Conservation (phyloP, 2,797 vertebrate species). For the Characodon lateralis region DNA sequence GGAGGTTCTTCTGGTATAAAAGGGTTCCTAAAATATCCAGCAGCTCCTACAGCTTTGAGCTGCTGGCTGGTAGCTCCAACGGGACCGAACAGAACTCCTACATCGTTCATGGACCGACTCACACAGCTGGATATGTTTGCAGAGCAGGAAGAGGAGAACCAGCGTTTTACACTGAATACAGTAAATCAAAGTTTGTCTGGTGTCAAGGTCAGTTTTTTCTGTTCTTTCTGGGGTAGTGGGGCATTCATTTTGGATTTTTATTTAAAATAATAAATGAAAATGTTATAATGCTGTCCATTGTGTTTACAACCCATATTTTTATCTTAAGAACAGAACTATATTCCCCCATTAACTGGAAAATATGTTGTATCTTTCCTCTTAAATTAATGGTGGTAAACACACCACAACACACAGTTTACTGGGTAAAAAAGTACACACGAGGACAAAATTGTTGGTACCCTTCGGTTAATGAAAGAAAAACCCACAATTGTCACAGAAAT, state of each 20-base stretch:
- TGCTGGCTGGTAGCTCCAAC: conserved; percentile 3
- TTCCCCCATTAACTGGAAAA: no score
- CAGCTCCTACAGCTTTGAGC: background rate
- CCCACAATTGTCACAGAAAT: no score
- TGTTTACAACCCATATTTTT: no score
- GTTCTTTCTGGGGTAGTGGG: background rate
- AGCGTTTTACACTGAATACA: background rate
- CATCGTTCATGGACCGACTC: conserved; percentile 26
- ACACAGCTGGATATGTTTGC: conserved; percentile 39
- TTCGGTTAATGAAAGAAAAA: no score
- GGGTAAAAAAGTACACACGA: background rate
- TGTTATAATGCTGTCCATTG: no score
- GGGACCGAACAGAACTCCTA: conserved; percentile 35
- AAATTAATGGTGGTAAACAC: background rate
- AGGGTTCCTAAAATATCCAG: background rate
- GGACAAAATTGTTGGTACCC: no score
- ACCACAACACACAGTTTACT: background rate
- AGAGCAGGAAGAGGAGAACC: conserved; percentile 11
- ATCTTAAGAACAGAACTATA: background rate
- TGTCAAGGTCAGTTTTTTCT: background rate
- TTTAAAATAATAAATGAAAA: background rate
- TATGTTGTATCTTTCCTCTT: background rate
- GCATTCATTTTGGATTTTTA: background rate
- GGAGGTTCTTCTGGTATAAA: conserved; percentile 18
- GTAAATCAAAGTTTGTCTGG: background rate